Conservation (phyloP, 2,888 invertebrate genomes). For the Macrosoma leucophasiata region DNA sequence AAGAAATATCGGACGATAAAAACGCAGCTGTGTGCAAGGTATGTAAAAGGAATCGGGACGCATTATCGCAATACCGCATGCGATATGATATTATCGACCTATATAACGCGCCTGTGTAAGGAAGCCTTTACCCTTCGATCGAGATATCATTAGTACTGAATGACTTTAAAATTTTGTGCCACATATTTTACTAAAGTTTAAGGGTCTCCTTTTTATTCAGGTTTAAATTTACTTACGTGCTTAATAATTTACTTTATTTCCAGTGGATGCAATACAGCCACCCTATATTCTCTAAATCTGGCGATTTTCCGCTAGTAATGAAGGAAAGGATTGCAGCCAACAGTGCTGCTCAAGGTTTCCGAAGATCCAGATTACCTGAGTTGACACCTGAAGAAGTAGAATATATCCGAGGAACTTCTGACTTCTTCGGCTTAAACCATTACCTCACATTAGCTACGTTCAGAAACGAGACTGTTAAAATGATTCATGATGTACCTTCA, state of each 20-base stretch:
- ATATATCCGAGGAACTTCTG: conserved; percentile 3
- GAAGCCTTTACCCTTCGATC: no score
- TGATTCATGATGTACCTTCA: conserved; percentile 3
- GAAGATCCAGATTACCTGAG: conserved; percentile 72
- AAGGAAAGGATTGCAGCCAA: conserved; percentile 68
- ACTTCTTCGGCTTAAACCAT: conserved; percentile 9
- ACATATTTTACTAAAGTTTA: no score
- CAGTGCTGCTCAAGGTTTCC: conserved; percentile 74
- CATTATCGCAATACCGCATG: no score
- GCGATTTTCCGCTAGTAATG: conserved; percentile 78
- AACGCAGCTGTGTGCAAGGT: no score
- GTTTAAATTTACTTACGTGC: conserved; percentile 17
- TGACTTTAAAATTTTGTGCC: neutral
- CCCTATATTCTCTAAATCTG: conserved; percentile 69
- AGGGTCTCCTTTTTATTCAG: no score
- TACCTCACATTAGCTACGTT: neutral
- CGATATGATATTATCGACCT: no score
- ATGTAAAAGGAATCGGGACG: no score
- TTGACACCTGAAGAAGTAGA: conserved; percentile 46
- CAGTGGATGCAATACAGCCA: no score
- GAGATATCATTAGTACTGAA: no score
- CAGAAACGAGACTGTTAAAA: conserved; percentile 3
- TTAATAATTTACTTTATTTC: no score
- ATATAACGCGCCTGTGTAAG: no score
- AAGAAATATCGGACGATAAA: no score